Evolutionary conservation across 2,888 invertebrate species (phyloP).

Genomic region (Xanthorhoe designata): DNA sequence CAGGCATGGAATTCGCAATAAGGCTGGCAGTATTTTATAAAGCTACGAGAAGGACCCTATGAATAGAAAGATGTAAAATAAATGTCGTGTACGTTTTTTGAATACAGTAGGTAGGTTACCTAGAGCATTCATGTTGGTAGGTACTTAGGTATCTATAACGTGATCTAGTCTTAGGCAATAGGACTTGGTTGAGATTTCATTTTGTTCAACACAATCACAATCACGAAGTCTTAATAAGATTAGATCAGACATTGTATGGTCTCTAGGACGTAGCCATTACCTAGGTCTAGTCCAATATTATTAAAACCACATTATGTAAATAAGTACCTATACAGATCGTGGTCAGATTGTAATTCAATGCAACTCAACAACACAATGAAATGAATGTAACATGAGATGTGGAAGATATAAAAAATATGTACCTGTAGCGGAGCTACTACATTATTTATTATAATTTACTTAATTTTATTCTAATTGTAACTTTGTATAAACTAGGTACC

Average conservation of each 20-base stretch:
- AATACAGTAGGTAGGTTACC: not conserved
- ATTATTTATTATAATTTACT: too few relatives aligned
- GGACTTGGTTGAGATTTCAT: too few relatives aligned
- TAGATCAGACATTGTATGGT: not conserved
- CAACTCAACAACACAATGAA: constrained; percentile 49
- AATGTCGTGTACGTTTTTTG: not conserved
- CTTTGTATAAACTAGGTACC: too few relatives aligned
- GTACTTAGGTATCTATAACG: too few relatives aligned
- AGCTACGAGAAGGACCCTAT: constrained; percentile 12
- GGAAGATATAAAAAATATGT: constrained; percentile 45
- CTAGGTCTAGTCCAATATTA: not conserved
- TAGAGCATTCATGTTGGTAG: too few relatives aligned
- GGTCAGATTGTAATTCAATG: constrained; percentile 51
- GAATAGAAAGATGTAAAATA: constrained; percentile 14
- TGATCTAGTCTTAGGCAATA: too few relatives aligned
- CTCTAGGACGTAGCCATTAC: constrained; percentile 1
- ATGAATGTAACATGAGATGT: constrained; percentile 45
- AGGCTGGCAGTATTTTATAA: constrained; percentile 23
- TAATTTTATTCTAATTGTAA: too few relatives aligned
- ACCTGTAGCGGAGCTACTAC: too few relatives aligned
- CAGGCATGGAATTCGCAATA: constrained; percentile 31
- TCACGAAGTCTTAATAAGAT: too few relatives aligned
- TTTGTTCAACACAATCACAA: too few relatives aligned
- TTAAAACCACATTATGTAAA: constrained; percentile 1
- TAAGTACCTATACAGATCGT: constrained; percentile 13